Conservation (phyloP, 1,140 invertebrate species). For the Drosophila paulistorum region DNA sequence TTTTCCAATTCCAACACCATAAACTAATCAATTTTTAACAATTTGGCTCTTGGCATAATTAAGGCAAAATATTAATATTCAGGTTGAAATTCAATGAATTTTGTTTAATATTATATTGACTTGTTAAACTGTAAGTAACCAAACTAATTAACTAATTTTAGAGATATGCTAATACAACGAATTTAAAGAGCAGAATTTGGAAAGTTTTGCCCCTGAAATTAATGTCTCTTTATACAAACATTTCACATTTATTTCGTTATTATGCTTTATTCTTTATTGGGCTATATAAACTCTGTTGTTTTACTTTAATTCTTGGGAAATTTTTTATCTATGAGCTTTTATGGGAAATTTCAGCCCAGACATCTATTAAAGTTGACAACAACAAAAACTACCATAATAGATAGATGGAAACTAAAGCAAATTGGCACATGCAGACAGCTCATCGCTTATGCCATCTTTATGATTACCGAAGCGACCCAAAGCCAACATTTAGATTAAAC, state of each 20-base stretch:
- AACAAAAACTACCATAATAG: conserved; percentile 15
- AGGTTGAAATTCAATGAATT: no score
- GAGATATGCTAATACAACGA: no score
- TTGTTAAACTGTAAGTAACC: no score
- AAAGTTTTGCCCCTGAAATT: no score
- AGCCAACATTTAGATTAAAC: conserved; percentile 77
- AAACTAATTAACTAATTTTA: no score
- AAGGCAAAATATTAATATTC: no score
- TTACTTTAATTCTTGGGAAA: background rate
- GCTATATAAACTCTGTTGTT: background rate
- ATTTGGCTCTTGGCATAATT: no score
- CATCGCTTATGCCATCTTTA: conserved; percentile 80
- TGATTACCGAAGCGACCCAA: conserved; percentile 67
- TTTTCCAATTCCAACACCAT: no score
- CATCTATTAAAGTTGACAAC: conserved; percentile 1
- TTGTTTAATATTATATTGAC: no score
- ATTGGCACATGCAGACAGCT: conserved; percentile 60
- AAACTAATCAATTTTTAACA: no score
- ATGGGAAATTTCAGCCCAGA: background rate
- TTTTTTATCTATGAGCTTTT: conserved; percentile 2
- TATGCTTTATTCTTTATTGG: background rate
- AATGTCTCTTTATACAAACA: background rate
- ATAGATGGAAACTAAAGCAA: conserved; percentile 45
- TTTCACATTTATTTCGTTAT: background rate
- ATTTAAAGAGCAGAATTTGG: no score